Evolutionary conservation across 2,888 invertebrate genomes (phyloP), one percentile per base, ranked within the genome.

Genomic region (Himalopsyche japonica): DNA sequence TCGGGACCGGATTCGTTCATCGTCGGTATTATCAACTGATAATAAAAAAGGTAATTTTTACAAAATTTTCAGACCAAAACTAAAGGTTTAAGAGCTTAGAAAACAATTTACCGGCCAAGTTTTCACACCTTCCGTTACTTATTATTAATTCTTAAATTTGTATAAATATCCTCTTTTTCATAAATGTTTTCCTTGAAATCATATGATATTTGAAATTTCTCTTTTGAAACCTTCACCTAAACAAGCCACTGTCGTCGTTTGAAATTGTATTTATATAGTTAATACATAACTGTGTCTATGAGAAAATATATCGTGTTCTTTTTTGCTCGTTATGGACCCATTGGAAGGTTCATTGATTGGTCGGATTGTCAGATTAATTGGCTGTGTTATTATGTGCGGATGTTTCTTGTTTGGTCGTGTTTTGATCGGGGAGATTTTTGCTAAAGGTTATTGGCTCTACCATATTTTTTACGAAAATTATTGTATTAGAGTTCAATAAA

Each of bases 271-370:
- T 30, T 27, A 82, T 70, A 77, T 82, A 82, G 82, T 57, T 34
- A 43, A 57, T 82, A 78, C 78, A 82, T 77, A 78, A 82, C 78
- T 82, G 77, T 57, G 49, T 20, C 32, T 49, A n/a, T 34, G 27
- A 48, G 77, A 82, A 81, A 81, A 77, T 37, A 49, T 27, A 37
- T 57, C 18, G 49, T 20, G 37, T 49, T 48, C 18, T 82, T 82
- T 82, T 82, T 81, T 76, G 30, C 64, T 70, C 70, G 70, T 70
- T 70, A 70, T 70, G 30, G 30, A 70, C 70, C 70, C 24, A 70
- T 70, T 27, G 70, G 70, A 27, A 70, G 70, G 70, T 70, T 27
- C 70, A 70, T 70, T 82, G 77, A 81, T 81, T 81, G 81, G 81
- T 34, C 80, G 24, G 37, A 37, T 27, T 81, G 37, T 70, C 70